Evolutionary conservation across 2,888 invertebrate species (phyloP).

Genomic region (Pandemis corylana): DNA sequence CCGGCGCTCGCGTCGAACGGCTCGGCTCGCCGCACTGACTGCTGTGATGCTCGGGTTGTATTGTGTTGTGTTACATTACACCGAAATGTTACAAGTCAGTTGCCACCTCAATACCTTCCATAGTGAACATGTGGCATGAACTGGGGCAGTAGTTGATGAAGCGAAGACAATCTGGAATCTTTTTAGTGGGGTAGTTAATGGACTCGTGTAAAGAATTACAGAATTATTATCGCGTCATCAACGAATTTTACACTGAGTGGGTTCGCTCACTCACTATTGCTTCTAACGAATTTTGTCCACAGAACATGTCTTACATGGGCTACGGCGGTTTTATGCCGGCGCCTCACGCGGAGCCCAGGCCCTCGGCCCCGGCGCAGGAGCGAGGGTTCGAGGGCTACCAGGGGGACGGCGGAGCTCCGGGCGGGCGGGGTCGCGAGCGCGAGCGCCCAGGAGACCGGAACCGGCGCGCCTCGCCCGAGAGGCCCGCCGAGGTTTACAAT

Average conservation of each 20-base stretch:
- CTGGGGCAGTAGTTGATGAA: neutral
- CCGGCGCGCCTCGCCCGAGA: conserved; percentile 26
- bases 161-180: neutral
- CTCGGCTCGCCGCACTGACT: no score
- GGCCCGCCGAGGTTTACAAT: neutral
- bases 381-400: conserved; percentile 9
- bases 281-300: conserved; percentile 35
- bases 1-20: no score
- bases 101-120: neutral
- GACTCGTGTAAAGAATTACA: neutral
- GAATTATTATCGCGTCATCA: no score
- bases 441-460: conserved; percentile 20
- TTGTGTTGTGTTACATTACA: no score
- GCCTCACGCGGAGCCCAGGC: neutral
- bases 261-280: conserved; percentile 8
- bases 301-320: conserved; percentile 33
- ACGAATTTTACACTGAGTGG: neutral
- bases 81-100: no score
- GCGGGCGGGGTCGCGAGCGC: neutral
- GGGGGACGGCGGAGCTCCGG: conserved; percentile 3
- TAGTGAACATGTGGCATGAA: neutral
- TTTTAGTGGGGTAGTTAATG: neutral
- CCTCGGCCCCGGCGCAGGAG: neutral
- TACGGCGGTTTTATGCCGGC: conserved; percentile 21
- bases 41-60: no score